Evolutionary conservation across 1,140 invertebrate species (phyloP), one percentile per base, ranked within the genome.

Genomic region (Hydropsyche tenuis): DNA sequence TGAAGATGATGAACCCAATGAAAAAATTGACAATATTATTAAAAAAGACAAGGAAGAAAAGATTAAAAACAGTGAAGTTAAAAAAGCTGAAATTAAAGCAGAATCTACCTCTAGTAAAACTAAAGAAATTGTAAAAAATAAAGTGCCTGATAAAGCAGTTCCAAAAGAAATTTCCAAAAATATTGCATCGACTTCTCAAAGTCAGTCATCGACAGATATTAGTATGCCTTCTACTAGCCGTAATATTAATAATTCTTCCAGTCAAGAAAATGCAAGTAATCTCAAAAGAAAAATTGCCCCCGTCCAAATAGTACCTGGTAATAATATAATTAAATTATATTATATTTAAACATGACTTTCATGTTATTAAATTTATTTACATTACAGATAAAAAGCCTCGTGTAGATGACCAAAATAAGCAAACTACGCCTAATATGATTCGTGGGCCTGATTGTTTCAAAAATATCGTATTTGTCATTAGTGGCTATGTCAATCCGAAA

Each of bases 401-500:
- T 68, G 9, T 14, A 14, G n/a, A 68, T 65, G 18, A 42, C 11
- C 9, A 14, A n/a, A 6, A 60, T 43, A 46, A 68, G 18, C 11
- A 62, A 37, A 22, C 56, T 14, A 68, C 14, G 12, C n/a, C 30
- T 62, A 43, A 65, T 64, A 65, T 73, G 53, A 7, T 48, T 18
- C 20, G 27, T 64, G 77, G 73, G 37, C 46, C 9, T 63, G 80
- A 62, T 77, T 83, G 60, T 22, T 84, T 93, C 80, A 85, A 87
- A 51, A 88, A 86, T 48, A 93, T 95, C 23, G 86, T 89, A 14
- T 89, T 96, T 84, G 91, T 91, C 1, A 86, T 97, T 65, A 96
- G 94, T 84, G 95, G 95, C 0, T 96, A 92, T 85, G 87, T 91
- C 82, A 95, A 97, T 86, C 95, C 95, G 0, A 85, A 88, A 75